Percentiles rank a stretch among this genome's conserved stretches.
phyloP scores from a whole-genome alignment of 2,888 invertebrate genomes.

The Himalopsyche japonica region DNA sequence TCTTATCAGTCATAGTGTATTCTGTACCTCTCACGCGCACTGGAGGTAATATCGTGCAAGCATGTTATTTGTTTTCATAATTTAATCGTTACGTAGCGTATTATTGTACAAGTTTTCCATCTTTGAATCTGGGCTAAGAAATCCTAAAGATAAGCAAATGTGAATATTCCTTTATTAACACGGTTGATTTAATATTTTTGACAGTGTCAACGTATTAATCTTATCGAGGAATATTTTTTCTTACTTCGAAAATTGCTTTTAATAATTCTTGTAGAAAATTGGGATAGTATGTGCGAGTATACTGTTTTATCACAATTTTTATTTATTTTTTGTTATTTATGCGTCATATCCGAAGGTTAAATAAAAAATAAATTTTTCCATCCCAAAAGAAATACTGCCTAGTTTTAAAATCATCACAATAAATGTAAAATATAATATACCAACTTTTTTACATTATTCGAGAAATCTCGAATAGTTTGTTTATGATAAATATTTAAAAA shows the following conservation, averaged over 20 bases:
- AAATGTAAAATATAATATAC: no score
- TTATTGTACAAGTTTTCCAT: not conserved
- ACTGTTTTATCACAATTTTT: not conserved
- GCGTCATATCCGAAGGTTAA: not conserved
- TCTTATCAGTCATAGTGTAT: not conserved
- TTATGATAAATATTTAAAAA: no score
- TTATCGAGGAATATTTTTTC: not conserved
- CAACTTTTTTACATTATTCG: no score
- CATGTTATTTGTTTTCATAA: not conserved
- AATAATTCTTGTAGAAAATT: not conserved
- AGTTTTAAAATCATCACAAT: no score
- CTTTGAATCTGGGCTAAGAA: not conserved
- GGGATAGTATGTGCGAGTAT: not conserved
- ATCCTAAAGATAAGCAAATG: not conserved
- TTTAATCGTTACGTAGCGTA: not conserved
- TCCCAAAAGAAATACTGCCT: no score
- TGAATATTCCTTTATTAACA: not conserved
- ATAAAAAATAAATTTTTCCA: no score
- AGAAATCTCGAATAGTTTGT: no score
- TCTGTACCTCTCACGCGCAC: not conserved
- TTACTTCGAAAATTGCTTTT: not conserved
- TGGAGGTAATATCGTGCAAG: not conserved
- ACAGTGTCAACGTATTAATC: not conserved
- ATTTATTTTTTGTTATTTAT: not conserved
- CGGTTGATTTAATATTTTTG: not conserved